These are phyloP conservation scores for Calameuta idolon DNA, from an alignment of 2,888 invertebrate genomes.

Conservation along the genomic window DNA sequence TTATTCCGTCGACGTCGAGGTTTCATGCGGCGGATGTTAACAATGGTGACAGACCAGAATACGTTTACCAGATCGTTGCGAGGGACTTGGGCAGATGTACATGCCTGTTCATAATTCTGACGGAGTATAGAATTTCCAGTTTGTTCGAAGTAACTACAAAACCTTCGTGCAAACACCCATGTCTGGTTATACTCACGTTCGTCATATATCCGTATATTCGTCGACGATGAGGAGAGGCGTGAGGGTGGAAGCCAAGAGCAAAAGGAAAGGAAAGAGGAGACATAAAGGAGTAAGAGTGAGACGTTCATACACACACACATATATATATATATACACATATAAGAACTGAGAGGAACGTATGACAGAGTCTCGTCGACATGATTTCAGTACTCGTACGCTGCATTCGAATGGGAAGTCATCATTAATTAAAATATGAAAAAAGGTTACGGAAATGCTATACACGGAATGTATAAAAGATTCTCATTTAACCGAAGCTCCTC, in stretches of 20 bases:
- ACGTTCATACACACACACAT: conserved; percentile 14
- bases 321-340: background rate
- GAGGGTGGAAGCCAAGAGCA: background rate
- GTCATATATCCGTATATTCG: background rate
- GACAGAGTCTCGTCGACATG: background rate
- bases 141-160: conserved; percentile 17
- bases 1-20: background rate
- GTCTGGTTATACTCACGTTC: background rate
- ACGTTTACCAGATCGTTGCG: background rate
- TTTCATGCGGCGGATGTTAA: background rate
- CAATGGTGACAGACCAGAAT: background rate
- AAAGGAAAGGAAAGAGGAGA: background rate
- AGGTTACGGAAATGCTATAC: conserved; percentile 39
- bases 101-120: conserved; percentile 29
- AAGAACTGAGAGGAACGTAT: background rate
- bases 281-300: conserved; percentile 20
- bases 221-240: background rate
- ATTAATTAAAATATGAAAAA: conserved; percentile 55
- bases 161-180: conserved; percentile 11
- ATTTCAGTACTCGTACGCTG: conserved; percentile 24
- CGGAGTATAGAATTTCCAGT: conserved; percentile 21
- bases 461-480: conserved; percentile 55
- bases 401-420: conserved; percentile 41
- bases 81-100: background rate
- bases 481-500: conserved; percentile 44